Conservation (phyloP, 2,888 invertebrate species). For the Microplitis deprimator region DNA sequence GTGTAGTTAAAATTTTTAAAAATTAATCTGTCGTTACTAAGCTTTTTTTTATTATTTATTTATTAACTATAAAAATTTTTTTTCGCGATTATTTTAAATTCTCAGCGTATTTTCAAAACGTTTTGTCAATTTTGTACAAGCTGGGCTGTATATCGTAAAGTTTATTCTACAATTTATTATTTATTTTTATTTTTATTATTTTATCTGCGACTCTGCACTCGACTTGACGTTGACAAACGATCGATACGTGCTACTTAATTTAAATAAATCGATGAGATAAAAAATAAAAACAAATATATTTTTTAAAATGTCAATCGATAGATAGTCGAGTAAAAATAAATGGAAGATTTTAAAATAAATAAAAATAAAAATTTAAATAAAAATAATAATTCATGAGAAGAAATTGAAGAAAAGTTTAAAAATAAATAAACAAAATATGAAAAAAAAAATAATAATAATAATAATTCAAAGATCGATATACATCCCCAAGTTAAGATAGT, state of each 20-base stretch:
- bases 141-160: conserved; percentile 66
- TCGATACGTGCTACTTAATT: conserved; percentile 62
- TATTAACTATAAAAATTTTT: not conserved
- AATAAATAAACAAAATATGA: conserved; percentile 44
- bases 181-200: conserved; percentile 30
- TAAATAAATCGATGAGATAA: conserved; percentile 41
- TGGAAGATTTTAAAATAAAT: conserved; percentile 35
- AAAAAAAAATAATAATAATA: conserved; percentile 35
- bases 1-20: conserved; percentile 17
- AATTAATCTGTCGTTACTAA: conserved; percentile 38
- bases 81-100: not conserved
- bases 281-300: conserved; percentile 37
- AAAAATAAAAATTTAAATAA: conserved; percentile 39
- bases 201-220: conserved; percentile 10
- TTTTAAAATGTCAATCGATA: conserved; percentile 16
- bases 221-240: conserved; percentile 44
- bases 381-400: conserved; percentile 43
- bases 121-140: conserved; percentile 42
- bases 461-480: conserved; percentile 60
- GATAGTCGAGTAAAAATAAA: conserved; percentile 30
- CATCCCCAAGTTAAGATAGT: conserved; percentile 62
- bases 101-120: conserved; percentile 20
- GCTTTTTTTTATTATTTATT: conserved; percentile 9
- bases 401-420: conserved; percentile 37
- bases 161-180: conserved; percentile 26